phyloP scores from a whole-genome alignment of 2,113 vertebrate genomes.

The Aegithalos caudatus region DNA sequence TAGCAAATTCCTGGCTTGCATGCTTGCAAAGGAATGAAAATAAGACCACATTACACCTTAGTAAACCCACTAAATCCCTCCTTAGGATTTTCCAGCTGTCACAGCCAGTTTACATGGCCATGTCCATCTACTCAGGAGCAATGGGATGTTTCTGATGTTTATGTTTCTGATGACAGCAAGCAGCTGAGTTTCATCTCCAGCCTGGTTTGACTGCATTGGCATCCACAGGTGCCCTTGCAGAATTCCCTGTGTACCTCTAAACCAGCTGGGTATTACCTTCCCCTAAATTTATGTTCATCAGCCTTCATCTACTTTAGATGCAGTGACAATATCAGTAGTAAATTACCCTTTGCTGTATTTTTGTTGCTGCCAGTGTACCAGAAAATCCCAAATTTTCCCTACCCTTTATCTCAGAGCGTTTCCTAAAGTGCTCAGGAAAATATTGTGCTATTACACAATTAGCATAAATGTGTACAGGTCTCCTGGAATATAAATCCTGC shows the following conservation, averaged over 20 bases:
- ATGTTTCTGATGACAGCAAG: not conserved
- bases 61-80: not conserved
- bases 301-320: not conserved
- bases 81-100: not conserved
- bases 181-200: not conserved
- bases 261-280: not conserved
- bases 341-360: not conserved
- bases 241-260: not conserved
- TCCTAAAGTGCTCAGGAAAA: not conserved
- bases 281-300: not conserved
- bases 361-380: not conserved
- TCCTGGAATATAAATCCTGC: not conserved
- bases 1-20: not conserved
- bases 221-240: not conserved
- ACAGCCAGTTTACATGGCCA: not conserved
- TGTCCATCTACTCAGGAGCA: not conserved
- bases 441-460: not conserved
- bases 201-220: not conserved
- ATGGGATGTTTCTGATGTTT: no score
- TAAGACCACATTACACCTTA: not conserved
- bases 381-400: not conserved
- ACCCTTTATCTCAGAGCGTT: not conserved
- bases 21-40: not conserved
- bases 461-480: not conserved
- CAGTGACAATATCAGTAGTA: not conserved